Percentiles rank a stretch among this genome's conserved stretches.
phyloP scores from a whole-genome alignment of 2,888 invertebrate genomes.

The Nomada ruficornis region DNA sequence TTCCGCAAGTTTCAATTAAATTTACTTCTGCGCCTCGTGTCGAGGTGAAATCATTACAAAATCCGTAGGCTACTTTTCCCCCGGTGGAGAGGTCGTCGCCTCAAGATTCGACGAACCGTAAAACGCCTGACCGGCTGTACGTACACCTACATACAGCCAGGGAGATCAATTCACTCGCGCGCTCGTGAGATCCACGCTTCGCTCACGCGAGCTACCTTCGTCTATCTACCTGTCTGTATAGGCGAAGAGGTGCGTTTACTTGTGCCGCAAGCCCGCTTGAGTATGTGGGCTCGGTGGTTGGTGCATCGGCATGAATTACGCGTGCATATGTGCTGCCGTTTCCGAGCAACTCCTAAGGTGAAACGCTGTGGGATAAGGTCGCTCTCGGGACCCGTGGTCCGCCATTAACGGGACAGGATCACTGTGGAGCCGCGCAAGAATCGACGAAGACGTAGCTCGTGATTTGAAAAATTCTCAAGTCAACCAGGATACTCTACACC shows the following conservation, averaged over 20 bases:
- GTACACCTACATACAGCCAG: slow-evolving; percentile 3
- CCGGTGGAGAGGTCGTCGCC: slow-evolving; percentile 65
- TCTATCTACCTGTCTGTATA: background rate
- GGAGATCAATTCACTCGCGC: slow-evolving; percentile 19
- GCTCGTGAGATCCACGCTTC: background rate
- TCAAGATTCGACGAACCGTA: slow-evolving; percentile 73
- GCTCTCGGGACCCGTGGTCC: slow-evolving; percentile 47
- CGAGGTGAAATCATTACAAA: slow-evolving; percentile 57
- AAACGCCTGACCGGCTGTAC: slow-evolving; percentile 50
- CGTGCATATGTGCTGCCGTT: slow-evolving; percentile 31
- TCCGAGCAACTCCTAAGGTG: slow-evolving; percentile 48
- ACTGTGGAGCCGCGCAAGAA: slow-evolving; percentile 3
- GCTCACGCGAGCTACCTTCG: slow-evolving; percentile 14
- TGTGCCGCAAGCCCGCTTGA: slow-evolving; percentile 8
- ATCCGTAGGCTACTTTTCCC: slow-evolving; percentile 46
- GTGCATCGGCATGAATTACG: slow-evolving; percentile 28
- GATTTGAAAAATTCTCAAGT: slow-evolving; percentile 39
- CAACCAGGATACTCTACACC: slow-evolving; percentile 7
- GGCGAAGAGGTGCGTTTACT: background rate
- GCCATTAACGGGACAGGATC: slow-evolving; percentile 47
- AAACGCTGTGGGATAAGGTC: slow-evolving; percentile 57
- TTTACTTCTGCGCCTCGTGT: slow-evolving; percentile 1
- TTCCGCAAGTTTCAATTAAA: background rate
- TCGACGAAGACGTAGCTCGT: slow-evolving; percentile 3
- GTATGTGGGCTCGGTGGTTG: background rate